Conservation (phyloP, 2,888 invertebrate genomes). For the Metallyticus violacea region DNA sequence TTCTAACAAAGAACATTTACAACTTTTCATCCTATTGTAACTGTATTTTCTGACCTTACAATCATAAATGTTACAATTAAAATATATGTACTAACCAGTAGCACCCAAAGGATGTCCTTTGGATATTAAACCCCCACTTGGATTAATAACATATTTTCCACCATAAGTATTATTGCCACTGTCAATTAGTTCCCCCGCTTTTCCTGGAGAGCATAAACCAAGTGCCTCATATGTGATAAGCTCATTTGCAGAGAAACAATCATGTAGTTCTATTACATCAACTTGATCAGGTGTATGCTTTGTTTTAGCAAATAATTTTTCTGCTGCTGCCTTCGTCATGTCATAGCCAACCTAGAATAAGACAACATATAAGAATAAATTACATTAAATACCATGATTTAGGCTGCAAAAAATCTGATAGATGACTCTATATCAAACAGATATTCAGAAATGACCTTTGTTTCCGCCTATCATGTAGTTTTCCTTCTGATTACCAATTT, state of each 20-base stretch:
- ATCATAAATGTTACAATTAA: not conserved
- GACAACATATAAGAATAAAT: no score
- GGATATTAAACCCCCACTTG: slow-evolving; percentile 97
- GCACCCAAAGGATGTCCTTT: slow-evolving; percentile 98
- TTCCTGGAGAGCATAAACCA: slow-evolving; percentile 84
- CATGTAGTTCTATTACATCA: slow-evolving; percentile 94
- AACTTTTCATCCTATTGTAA: no score
- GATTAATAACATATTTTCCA: slow-evolving; percentile 96
- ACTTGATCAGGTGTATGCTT: slow-evolving; percentile 76
- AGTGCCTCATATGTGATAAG: slow-evolving; percentile 96
- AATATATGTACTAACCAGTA: slow-evolving; percentile 62
- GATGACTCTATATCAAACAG: no score
- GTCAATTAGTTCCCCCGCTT: slow-evolving; percentile 90
- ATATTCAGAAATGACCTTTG: no score
- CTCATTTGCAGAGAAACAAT: slow-evolving; percentile 98
- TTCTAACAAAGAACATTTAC: no score
- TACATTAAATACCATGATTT: no score
- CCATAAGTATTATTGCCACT: slow-evolving; percentile 95
- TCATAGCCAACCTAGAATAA: slow-evolving; percentile 74
- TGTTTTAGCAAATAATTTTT: slow-evolving; percentile 70
- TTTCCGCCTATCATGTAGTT: no score
- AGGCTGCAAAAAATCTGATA: no score
- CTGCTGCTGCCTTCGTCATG: slow-evolving; percentile 84
- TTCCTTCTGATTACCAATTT: no score
- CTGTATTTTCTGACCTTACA: not conserved